Evolutionary conservation across 1,140 invertebrate genomes (phyloP).

Genomic region (Drosophila nebulosa): DNA sequence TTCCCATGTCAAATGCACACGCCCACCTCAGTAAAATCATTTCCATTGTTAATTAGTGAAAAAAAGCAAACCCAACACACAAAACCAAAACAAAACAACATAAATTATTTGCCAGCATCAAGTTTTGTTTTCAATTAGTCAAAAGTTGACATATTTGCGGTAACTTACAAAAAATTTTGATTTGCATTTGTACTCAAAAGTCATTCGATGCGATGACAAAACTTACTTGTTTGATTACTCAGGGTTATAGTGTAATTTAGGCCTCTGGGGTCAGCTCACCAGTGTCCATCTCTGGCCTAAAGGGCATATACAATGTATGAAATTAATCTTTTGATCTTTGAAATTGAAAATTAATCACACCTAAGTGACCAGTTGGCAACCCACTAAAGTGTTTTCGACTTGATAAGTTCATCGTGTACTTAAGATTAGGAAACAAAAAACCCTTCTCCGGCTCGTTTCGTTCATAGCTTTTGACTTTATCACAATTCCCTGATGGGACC

Average conservation of each 20-base stretch:
- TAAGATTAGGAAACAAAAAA: background rate
- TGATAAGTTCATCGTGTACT: background rate
- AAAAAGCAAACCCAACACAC: background rate
- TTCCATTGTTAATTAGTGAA: slow-evolving; percentile 10
- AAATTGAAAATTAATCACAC: no score
- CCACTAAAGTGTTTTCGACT: background rate
- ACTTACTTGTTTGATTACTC: no score
- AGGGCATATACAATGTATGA: no score
- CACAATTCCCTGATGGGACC: background rate
- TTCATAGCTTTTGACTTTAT: background rate
- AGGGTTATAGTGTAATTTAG: no score
- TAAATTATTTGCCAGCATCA: background rate
- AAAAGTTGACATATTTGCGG: background rate
- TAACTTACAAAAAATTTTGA: background rate
- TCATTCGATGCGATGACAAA: no score
- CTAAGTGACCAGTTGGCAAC: background rate
- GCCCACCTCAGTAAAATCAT: background rate
- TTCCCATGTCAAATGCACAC: slow-evolving; percentile 4
- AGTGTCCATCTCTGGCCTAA: no score
- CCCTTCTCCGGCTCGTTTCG: no score
- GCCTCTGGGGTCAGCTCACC: no score
- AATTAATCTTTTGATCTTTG: no score
- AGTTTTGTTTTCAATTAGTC: slow-evolving; percentile 1
- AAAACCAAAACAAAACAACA: background rate
- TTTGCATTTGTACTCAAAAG: no score